Evolutionary conservation across 2,888 invertebrate genomes (phyloP), one percentile per base, ranked within the genome.

Genomic region (Pristionchus entomophagus): DNA sequence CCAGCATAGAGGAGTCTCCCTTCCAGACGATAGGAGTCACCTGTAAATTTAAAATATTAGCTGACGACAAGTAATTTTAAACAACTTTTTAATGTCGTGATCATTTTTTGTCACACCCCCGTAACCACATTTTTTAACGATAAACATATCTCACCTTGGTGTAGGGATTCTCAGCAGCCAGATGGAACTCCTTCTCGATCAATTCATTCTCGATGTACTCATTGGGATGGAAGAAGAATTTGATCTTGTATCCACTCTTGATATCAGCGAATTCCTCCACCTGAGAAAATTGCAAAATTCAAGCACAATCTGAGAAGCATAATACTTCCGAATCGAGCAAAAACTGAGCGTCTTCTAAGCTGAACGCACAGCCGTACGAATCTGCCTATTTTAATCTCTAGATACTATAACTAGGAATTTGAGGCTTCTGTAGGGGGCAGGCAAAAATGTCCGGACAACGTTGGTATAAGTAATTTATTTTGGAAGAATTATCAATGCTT

Each of bases 221-320:
- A 94, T 97, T 97, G 90, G 96, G 95, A 90, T 96, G 96, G 93
- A 97, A 97, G 91, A 95, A 95, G 93, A 96, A 96, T 93, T 96
- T 96, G 92, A 96, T 96, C 92, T 94, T 94, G 94, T 96, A 97
- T 5, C 97, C 97, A 38, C 96, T 96, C 94, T 96, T 96, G 88
- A 96, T 96, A 93, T 97, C 96, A 92, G 97, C 97, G 93, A 96
- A 96, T 93, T 97, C 96, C 93, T 96, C 96, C 22, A 97, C 96
- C 94, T 97, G 96, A 17, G 94, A 94, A 56, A 10, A 56, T n/a
- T 56, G 17, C 19, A 22, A 22, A 22, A 22, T 14, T 56, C n/a
- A 22, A 56, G 19, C 17, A 56, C 5, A 56, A 56, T 22, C 56
- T n/a, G n/a, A n/a, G n/a, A n/a, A n/a, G n/a, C n/a, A n/a, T n/a